These are phyloP conservation scores for Chrysopa pallens DNA, from an alignment of 1,140 invertebrate species.

Conservation along the genomic window DNA sequence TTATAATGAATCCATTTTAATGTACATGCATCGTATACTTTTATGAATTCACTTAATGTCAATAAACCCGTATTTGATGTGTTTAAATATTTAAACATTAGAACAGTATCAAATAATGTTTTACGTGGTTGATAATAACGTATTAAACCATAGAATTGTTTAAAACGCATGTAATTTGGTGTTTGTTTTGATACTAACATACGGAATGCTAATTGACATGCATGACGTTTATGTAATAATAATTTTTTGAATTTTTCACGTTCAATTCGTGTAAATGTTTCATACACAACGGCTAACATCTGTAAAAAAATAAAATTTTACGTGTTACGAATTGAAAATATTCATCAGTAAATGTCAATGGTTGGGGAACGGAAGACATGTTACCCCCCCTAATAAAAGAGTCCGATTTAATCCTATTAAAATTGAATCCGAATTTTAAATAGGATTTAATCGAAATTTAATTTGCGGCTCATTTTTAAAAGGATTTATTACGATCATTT, in stretches of 20 bases:
- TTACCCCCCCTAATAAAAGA: no score
- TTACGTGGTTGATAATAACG: slow-evolving; percentile 57
- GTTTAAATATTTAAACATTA: slow-evolving; percentile 70
- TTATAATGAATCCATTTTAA: slow-evolving; percentile 57
- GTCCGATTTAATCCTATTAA: no score
- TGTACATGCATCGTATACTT: slow-evolving; percentile 53
- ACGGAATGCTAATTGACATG: slow-evolving; percentile 67
- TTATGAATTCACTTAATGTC: slow-evolving; percentile 55
- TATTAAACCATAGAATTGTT: slow-evolving; percentile 69
- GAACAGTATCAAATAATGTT: slow-evolving; percentile 54
- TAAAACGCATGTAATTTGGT: slow-evolving; percentile 46
- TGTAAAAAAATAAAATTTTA: slow-evolving; percentile 17
- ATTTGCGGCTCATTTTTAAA: no score
- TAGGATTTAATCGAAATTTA: no score
- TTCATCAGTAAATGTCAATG: neutral
- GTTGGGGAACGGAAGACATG: no score
- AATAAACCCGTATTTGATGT: slow-evolving; percentile 41
- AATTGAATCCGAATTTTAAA: no score
- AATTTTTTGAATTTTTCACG: slow-evolving; percentile 75
- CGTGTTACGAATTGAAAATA: neutral
- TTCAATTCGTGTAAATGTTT: slow-evolving; percentile 75
- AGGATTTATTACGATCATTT: no score
- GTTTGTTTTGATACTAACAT: slow-evolving; percentile 54
- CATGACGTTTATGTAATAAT: slow-evolving; percentile 64
- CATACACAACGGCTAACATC: slow-evolving; percentile 83